Evolutionary conservation across 2,888 invertebrate genomes (phyloP), one percentile per base, ranked within the genome.

Genomic region (Molorchus minor): DNA sequence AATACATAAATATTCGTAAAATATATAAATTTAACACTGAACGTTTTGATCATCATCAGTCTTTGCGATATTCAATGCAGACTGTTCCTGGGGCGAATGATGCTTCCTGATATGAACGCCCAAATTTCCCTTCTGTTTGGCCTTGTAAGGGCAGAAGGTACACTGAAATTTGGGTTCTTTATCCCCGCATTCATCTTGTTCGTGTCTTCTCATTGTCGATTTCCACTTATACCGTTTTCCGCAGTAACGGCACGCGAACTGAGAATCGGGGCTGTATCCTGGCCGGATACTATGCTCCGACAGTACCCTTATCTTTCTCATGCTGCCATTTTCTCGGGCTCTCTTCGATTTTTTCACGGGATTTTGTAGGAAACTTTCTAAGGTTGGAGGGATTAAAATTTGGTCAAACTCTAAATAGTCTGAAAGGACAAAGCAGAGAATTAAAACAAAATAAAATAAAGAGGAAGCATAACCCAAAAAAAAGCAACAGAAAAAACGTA

Each of bases 161-260:
- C 92, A 92, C 65, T 90, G 89, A 81, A 91, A 91, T 60, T 89
- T 85, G 0, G 92, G 92, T 65, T 91, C 88, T 76, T 92, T 92
- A 67, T 91, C 91, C 41, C 91, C 77, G 81, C 92, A 92, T 80
- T 92, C 92, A 64, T 91, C 91, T 82, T 87, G 89, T 51, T 75
- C 92, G 82, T 93, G 93, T 30, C 77, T 60, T 10, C 76, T 63
- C 83, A 92, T 84, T 59, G 92, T 92, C 46, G 92, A 92, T 82
- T 91, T 93, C 92, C 93, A 93, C 72, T 92, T 87, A 80, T 93
- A 93, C 67, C 89, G 86, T 80, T 93, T 93, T 64, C 93, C 92
- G 81, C 93, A 93, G 77, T 92, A 92, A 47, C 91, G 85, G 76
- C 93, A 93, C 45, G 90, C 87, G 80, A 91, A 92, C 75, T 88